Conservation (phyloP, 2,888 invertebrate genomes). For the Tetrapedia diversipes region DNA sequence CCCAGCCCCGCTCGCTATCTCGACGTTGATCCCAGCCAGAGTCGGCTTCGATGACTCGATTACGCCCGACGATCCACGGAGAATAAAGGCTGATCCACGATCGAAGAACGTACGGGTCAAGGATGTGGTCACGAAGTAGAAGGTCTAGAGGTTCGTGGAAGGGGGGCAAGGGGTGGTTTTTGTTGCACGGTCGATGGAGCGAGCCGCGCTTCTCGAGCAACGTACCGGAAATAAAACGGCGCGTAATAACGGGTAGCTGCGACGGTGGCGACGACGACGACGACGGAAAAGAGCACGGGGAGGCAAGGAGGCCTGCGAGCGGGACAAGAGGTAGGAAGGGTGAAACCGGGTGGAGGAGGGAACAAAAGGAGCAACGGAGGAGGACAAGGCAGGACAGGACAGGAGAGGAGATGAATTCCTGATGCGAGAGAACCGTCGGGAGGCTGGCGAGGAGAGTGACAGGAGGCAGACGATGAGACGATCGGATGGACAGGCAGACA, state of each 20-base stretch:
- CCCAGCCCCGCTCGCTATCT: slow-evolving; percentile 10
- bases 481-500: slow-evolving; percentile 77
- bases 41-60: too few relatives aligned
- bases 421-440: slow-evolving; percentile 75
- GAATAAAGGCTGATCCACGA: too few relatives aligned
- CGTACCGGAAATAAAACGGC: slow-evolving; percentile 66
- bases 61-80: neutral
- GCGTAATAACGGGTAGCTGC: slow-evolving; percentile 63
- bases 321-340: neutral
- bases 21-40: slow-evolving; percentile 6
- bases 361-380: slow-evolving; percentile 73
- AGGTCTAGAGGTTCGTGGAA: too few relatives aligned
- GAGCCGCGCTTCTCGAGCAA: slow-evolving; percentile 34
- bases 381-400: slow-evolving; percentile 67
- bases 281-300: slow-evolving; percentile 10
- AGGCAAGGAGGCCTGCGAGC: neutral
- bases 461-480: slow-evolving; percentile 80
- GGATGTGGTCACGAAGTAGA: too few relatives aligned
- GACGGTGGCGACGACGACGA: neutral
- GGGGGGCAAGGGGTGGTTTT: too few relatives aligned
- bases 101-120: too few relatives aligned
- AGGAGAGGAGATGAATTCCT: slow-evolving; percentile 71
- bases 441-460: slow-evolving; percentile 76
- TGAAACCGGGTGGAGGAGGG: slow-evolving; percentile 45
- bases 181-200: slow-evolving; percentile 2